Percentiles rank a stretch among this genome's conserved stretches.
phyloP scores from a whole-genome alignment of 2,888 invertebrate species.

The Pimpla rufipes region DNA sequence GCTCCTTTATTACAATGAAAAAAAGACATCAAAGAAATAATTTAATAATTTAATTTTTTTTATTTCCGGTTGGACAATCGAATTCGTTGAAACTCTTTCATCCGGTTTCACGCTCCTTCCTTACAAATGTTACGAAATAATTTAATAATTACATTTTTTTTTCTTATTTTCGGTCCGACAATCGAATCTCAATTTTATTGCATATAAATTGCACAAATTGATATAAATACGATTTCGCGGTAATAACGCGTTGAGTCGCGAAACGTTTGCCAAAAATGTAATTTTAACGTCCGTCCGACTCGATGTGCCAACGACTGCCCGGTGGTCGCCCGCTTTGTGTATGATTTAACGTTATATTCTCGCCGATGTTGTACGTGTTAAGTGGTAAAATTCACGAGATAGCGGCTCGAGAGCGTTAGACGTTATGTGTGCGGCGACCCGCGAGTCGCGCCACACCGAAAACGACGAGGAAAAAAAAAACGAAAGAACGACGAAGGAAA shows the following conservation, averaged over 20 bases:
- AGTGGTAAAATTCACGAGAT: neutral
- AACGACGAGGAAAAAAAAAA: constrained; percentile 15
- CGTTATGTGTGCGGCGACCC: constrained; percentile 25
- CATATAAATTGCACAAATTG: neutral
- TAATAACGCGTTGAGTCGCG: neutral
- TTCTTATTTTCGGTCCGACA: no score
- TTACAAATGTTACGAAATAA: no score
- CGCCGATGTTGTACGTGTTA: neutral
- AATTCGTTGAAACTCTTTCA: no score
- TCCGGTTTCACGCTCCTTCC: no score
- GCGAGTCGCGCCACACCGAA: constrained; percentile 32
- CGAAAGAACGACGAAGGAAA: constrained; percentile 32
- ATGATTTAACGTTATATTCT: constrained; percentile 12
- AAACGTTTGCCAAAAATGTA: neutral
- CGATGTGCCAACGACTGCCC: constrained; percentile 12
- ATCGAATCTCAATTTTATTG: neutral
- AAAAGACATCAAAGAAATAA: no score
- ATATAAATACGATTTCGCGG: neutral
- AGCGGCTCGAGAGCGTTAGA: constrained; percentile 21
- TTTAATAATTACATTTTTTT: no score
- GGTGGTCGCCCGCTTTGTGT: neutral
- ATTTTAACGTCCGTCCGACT: constrained; percentile 4
- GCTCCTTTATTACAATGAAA: no score
- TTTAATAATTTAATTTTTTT: no score
- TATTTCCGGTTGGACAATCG: no score